Conservation (phyloP, 2,113 vertebrate species). For the Vidua macroura region DNA sequence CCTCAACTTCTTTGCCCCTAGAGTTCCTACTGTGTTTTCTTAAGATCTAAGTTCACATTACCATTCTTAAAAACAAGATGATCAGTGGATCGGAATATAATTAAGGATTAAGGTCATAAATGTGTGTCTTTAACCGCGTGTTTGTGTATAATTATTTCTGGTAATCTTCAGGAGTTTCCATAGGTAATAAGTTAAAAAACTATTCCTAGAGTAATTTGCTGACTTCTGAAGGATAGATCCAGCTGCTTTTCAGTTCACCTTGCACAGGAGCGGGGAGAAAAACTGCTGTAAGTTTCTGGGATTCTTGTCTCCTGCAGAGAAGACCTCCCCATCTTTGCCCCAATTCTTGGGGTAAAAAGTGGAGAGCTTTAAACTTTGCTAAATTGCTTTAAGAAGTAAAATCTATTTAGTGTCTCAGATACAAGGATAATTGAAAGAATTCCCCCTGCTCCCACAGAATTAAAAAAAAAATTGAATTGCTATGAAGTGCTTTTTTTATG, state of each 20-base stretch:
- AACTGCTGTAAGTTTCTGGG: neutral
- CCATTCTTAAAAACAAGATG: neutral
- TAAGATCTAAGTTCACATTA: neutral
- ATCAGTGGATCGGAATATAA: neutral
- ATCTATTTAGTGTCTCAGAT: neutral
- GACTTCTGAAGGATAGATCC: neutral
- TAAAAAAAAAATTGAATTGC: neutral
- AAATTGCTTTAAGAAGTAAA: neutral
- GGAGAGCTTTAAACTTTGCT: neutral
- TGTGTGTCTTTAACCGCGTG: neutral
- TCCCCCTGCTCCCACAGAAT: neutral
- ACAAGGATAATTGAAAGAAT: neutral
- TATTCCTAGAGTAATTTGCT: neutral
- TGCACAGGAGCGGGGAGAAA: neutral
- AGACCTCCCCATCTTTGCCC: neutral
- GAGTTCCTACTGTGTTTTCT: neutral
- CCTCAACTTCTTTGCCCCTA: neutral
- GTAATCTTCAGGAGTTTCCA: neutral
- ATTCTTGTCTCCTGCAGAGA: neutral
- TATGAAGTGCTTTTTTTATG: neutral
- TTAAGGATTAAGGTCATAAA: constrained; percentile 8
- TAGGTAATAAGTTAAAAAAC: neutral
- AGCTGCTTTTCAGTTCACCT: neutral
- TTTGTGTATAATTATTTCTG: neutral
- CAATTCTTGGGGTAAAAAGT: neutral